phyloP scores from a whole-genome alignment of 2,888 invertebrate species.

The Cantharis nigra region DNA sequence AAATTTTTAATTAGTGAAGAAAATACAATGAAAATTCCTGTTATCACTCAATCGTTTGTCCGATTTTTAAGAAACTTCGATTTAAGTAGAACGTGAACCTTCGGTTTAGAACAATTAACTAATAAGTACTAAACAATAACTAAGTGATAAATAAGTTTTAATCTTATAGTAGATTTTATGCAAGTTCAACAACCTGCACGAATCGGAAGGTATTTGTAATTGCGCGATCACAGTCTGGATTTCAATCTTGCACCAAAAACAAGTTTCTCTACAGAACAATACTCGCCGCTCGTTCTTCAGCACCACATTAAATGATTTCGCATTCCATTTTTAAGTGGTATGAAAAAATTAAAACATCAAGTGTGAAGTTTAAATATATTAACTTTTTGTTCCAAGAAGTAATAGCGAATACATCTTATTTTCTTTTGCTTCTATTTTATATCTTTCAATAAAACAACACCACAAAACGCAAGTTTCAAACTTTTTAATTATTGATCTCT shows the following conservation, averaged over 20 bases:
- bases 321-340: conserved; percentile 3
- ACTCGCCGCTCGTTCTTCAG: conserved; percentile 12
- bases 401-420: neutral
- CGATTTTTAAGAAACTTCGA: neutral
- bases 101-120: neutral
- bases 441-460: neutral
- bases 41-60: neutral
- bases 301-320: conserved; percentile 8
- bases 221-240: conserved; percentile 29
- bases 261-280: conserved; percentile 23
- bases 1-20: neutral
- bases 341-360: conserved; percentile 8
- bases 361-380: conserved; percentile 30
- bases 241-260: conserved; percentile 22
- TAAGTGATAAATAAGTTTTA: conserved; percentile 13
- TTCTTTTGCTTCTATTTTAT: neutral
- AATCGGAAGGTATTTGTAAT: conserved; percentile 31
- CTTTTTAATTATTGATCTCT: neutral
- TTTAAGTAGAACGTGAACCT: neutral
- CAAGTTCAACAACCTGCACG: conserved; percentile 33
- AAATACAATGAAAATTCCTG: neutral
- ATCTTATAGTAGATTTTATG: conserved; percentile 17
- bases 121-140: conserved; percentile 2
- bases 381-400: conserved; percentile 25
- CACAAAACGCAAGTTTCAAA: neutral